A percentile compares a stretch with the other conserved stretches of the same genome.
Evolutionary conservation across 2,113 vertebrate genomes (phyloP).

Genomic region (Gallinago paraguaiae): DNA sequence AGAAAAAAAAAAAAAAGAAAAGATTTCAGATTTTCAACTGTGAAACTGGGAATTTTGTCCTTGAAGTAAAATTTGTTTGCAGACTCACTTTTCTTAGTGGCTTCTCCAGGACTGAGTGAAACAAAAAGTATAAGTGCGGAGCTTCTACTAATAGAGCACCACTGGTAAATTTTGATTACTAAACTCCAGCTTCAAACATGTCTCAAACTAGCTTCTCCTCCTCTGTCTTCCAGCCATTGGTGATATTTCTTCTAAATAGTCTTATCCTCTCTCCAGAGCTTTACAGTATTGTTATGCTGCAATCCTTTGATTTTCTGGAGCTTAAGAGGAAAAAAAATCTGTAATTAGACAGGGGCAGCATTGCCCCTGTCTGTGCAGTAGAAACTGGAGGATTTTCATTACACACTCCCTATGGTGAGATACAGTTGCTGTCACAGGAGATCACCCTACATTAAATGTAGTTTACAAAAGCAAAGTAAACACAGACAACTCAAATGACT

Average conservation of each 20-base stretch:
- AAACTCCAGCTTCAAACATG: not conserved
- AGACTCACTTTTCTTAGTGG: not conserved
- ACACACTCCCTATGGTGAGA: conserved; percentile 40
- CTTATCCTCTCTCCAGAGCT: not conserved
- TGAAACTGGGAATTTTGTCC: not conserved
- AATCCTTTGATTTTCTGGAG: not conserved
- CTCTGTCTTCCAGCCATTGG: not conserved
- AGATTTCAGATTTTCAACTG: not conserved
- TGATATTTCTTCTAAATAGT: not conserved
- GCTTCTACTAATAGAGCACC: not conserved
- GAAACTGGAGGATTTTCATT: conserved; percentile 34
- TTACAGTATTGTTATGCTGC: not conserved
- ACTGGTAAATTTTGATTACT: not conserved
- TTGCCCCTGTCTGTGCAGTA: not conserved
- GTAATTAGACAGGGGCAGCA: conserved; percentile 53
- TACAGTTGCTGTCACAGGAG: conserved; percentile 62
- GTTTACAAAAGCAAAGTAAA: conserved; percentile 71
- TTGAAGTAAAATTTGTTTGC: not conserved
- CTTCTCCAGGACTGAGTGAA: not conserved
- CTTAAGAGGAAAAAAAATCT: conserved; percentile 10
- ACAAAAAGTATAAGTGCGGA: not conserved
- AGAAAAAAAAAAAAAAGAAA: not conserved
- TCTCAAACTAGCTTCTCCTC: not conserved
- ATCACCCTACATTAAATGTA: conserved; percentile 66
- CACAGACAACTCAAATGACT: not conserved